phyloP scores from a whole-genome alignment of 2,113 vertebrate genomes.

The Sceloporus tristichus region DNA sequence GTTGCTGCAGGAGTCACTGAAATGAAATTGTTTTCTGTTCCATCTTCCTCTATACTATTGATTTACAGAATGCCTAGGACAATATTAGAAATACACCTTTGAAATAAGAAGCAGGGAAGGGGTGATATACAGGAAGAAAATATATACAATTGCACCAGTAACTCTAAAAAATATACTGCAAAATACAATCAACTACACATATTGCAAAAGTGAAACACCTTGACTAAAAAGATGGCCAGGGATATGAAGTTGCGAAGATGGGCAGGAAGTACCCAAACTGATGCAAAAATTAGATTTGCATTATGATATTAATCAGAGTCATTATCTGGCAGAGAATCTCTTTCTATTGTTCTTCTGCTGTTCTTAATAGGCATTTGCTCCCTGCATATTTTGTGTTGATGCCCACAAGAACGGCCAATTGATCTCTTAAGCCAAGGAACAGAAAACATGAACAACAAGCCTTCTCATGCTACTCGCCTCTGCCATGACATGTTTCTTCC shows the following conservation, averaged over 20 bases:
- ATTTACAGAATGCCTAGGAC: neutral
- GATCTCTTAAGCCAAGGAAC: neutral
- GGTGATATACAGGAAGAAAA: neutral
- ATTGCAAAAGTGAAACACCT: neutral
- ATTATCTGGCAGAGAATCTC: neutral
- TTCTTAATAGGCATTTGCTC: neutral
- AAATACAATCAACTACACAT: neutral
- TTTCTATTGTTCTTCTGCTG: neutral
- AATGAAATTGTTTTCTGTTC: conserved; percentile 2
- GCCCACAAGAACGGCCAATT: neutral
- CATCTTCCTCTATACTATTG: neutral
- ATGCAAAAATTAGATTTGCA: neutral
- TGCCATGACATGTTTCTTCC: neutral
- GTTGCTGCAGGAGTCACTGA: neutral
- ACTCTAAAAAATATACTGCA: neutral
- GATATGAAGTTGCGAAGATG: too few relatives aligned
- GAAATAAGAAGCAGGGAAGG: neutral
- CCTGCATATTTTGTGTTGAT: neutral
- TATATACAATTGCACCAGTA: neutral
- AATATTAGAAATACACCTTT: neutral
- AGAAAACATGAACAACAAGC: neutral
- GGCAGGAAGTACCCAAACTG: neutral
- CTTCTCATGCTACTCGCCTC: neutral
- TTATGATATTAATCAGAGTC: too few relatives aligned
- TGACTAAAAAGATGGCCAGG: neutral